Evolutionary conservation across 2,888 invertebrate genomes (phyloP), one percentile per base, ranked within the genome.

Genomic region (Drosophila subquinaria): DNA sequence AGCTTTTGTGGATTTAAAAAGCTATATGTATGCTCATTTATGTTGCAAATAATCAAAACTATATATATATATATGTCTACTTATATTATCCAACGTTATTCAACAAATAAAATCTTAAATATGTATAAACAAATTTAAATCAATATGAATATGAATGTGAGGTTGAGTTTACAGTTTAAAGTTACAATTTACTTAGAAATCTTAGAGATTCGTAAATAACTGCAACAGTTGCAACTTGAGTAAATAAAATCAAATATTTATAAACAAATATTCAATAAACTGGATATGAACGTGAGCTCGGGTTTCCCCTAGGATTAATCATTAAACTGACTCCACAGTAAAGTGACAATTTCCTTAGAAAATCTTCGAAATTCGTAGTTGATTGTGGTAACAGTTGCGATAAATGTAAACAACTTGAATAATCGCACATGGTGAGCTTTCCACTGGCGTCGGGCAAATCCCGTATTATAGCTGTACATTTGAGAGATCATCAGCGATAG

Each of bases 391-490:
- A 88, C 42, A 8, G 68, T 72, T 0, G 73, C 82, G n/a, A 87
- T 79, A 50, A 89, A 72, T 1, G 91, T 91, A 35, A 88, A 74
- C 48, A 83, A 75, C 65, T 91, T 91, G 30, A 88, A 90, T 0
- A 79, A 52, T 5, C 73, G 71, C 30, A 87, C 70, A 4, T 78
- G 85, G 47, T 64, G 80, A 3, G 68, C 65, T 6, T 79, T 82
- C 76, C 91, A 90, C 47, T 90, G 91, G n/a, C 92, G 88, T 3
- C 71, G 61, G 3, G 91, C 89, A 57, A 92, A 92, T 9, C 92
- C 92, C 11, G 92, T 91, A 35, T 91, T 85, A 63, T 91, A 92
- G 52, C 92, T 89, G 38, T 78, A 88, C 65, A 88, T 88, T 65
- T 92, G 90, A 0, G 88, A 79, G 9, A 89, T 66, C 87, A 91